Conservation (phyloP, 2,797 vertebrate genomes). For the Potorous gilbertii region DNA sequence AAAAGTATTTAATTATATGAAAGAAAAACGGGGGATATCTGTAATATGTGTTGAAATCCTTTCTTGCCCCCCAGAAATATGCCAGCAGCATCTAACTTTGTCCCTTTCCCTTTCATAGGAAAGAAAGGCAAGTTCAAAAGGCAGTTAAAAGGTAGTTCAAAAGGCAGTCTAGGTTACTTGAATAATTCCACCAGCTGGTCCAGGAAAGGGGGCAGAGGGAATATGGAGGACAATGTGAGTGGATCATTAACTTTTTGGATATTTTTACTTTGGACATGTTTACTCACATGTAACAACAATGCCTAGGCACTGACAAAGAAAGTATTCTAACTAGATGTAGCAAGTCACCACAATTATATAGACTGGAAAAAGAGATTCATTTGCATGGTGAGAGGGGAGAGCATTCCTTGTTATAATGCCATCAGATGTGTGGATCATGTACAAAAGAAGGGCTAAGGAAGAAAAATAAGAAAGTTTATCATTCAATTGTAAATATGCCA, state of each 20-base stretch:
- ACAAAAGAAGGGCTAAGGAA: not conserved
- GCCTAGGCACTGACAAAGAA: not conserved
- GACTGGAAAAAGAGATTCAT: not conserved
- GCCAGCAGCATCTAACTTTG: not conserved
- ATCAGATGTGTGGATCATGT: not conserved
- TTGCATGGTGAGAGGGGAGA: not conserved
- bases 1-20: not conserved
- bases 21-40: not conserved
- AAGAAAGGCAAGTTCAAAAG: not conserved
- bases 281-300: not conserved
- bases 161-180: not conserved
- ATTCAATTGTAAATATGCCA: not conserved
- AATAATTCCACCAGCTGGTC: not conserved
- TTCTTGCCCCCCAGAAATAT: not conserved
- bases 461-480: not conserved
- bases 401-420: not conserved
- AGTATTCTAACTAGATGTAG: not conserved
- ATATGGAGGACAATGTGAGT: not conserved
- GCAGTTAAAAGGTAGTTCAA: not conserved
- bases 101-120: not conserved
- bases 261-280: not conserved
- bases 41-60: not conserved
- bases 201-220: not conserved
- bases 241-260: not conserved
- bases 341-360: not conserved